A percentile compares a stretch with the other conserved stretches of the same genome.
Evolutionary conservation across 2,113 vertebrate genomes (phyloP).

Genomic region (Hypomesus transpacificus): DNA sequence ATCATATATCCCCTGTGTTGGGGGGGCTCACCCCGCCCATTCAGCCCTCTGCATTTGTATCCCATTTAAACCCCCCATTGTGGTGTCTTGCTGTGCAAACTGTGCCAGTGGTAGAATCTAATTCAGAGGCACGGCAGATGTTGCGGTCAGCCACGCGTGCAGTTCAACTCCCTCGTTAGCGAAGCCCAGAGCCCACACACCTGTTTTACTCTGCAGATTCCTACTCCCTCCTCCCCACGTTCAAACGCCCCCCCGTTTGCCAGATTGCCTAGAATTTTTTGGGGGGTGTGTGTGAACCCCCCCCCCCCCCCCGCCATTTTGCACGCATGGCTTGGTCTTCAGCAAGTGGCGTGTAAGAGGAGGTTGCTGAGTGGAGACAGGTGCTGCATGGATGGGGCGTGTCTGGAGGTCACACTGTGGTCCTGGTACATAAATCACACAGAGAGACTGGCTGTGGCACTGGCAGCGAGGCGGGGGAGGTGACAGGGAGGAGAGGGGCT

Average conservation of each 20-base stretch:
- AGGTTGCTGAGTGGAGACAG: constrained; percentile 51
- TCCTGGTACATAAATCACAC: constrained; percentile 52
- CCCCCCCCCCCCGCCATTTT: too few relatives aligned
- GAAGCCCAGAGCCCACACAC: constrained; percentile 45
- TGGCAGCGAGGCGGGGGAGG: constrained; percentile 26
- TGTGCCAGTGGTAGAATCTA: constrained; percentile 36
- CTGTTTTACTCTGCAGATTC: constrained; percentile 57
- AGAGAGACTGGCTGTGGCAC: constrained; percentile 45
- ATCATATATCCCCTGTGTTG: constrained; percentile 35
- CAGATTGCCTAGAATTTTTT: constrained; percentile 40
- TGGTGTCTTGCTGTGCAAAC: constrained; percentile 28
- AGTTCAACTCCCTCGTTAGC: constrained; percentile 63
- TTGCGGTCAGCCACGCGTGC: constrained; percentile 55
- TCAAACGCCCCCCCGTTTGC: too few relatives aligned
- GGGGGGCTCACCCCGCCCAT: constrained; percentile 20
- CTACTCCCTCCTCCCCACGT: constrained; percentile 17
- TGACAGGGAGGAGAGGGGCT: neutral
- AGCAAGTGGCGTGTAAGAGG: constrained; percentile 36
- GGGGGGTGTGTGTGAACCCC: constrained; percentile 39
- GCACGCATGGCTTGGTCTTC: constrained; percentile 57
- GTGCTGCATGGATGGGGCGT: constrained; percentile 56
- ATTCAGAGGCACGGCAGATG: constrained; percentile 60
- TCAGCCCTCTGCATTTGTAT: constrained; percentile 39
- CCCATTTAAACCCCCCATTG: constrained; percentile 41
- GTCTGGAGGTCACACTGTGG: constrained; percentile 56